These are phyloP conservation scores for Escarpia spicata DNA, from an alignment of 2,888 invertebrate genomes.

Conservation along the genomic window DNA sequence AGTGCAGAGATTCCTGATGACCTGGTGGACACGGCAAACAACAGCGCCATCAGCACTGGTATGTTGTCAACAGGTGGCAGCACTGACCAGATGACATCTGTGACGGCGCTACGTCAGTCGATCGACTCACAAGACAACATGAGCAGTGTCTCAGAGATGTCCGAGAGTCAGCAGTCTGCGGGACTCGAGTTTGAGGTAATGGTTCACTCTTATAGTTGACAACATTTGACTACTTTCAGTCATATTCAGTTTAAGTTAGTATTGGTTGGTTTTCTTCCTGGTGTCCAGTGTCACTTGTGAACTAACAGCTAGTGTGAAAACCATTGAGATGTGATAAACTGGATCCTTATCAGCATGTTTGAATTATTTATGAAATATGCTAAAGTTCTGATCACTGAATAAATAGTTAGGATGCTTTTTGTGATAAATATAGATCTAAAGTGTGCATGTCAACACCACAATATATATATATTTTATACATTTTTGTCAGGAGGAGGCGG, in stretches of 20 bases:
- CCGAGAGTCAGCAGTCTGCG: background rate
- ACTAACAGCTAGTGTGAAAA: background rate
- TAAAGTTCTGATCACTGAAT: too few species aligned
- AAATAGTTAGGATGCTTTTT: too few species aligned
- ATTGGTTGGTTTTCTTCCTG: background rate
- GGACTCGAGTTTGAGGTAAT: conserved; percentile 9
- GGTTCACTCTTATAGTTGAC: background rate
- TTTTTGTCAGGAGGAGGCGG: conserved; percentile 27
- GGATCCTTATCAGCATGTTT: background rate
- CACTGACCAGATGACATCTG: background rate
- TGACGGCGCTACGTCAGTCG: background rate
- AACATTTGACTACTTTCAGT: background rate
- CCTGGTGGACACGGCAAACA: background rate
- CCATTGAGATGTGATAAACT: background rate
- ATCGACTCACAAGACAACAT: background rate
- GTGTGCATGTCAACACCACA: too few species aligned
- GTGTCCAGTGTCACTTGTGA: background rate
- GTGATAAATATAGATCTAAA: too few species aligned
- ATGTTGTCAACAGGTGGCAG: background rate
- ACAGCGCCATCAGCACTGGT: background rate
- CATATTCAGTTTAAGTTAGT: background rate
- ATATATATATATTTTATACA: too few species aligned
- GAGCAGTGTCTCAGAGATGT: conserved; percentile 17
- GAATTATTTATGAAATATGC: background rate
- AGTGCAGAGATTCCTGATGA: conserved; percentile 47